Conservation (phyloP, 2,113 vertebrate species). For the Oophaga pumilio region DNA sequence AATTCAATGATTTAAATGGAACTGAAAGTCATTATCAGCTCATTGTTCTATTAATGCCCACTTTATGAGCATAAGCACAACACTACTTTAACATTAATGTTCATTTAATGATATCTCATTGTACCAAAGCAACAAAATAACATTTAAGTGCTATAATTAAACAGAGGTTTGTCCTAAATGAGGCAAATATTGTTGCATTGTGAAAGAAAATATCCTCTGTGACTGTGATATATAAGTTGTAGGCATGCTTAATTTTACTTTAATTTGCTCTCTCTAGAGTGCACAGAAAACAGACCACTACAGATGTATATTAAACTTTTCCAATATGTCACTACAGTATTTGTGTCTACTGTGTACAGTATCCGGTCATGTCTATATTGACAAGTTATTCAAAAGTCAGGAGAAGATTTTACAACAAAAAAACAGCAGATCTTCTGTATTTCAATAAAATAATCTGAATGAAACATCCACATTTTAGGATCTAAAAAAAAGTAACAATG, state of each 20-base stretch:
- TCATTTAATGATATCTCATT: slow-evolving; percentile 55
- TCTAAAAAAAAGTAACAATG: no score
- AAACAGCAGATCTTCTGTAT: no score
- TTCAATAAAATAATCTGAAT: no score
- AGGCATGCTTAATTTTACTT: slow-evolving; percentile 43
- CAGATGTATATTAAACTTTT: background rate
- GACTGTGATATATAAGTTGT: slow-evolving; percentile 46
- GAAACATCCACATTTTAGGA: no score
- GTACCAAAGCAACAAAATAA: slow-evolving; percentile 45
- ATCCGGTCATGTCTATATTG: background rate
- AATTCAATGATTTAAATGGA: slow-evolving; percentile 20
- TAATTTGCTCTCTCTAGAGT: slow-evolving; percentile 40
- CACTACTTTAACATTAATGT: slow-evolving; percentile 51
- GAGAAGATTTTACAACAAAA: no score
- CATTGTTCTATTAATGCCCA: slow-evolving; percentile 46
- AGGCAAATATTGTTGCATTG: slow-evolving; percentile 50
- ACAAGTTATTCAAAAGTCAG: background rate
- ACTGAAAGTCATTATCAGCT: slow-evolving; percentile 27
- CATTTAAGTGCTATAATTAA: slow-evolving; percentile 52
- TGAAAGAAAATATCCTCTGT: slow-evolving; percentile 50
- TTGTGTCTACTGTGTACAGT: background rate
- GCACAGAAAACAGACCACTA: slow-evolving; percentile 6
- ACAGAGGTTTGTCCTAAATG: slow-evolving; percentile 51
- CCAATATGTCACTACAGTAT: background rate
- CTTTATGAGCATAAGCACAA: slow-evolving; percentile 46